Conservation (phyloP, 2,797 vertebrate species). For the Mus minutoides region DNA sequence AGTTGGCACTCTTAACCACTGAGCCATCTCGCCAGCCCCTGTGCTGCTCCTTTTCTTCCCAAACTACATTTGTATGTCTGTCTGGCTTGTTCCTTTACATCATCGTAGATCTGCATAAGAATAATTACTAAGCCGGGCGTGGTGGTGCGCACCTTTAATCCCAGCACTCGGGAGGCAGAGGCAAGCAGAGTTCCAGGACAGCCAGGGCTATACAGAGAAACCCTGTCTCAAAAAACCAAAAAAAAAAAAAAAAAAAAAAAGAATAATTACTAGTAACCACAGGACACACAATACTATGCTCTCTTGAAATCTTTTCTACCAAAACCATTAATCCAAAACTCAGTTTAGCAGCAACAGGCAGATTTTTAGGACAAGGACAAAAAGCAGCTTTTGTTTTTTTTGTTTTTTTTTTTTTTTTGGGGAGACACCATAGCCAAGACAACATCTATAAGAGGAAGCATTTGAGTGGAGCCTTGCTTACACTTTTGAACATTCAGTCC, state of each 20-base stretch:
- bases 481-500: background rate
- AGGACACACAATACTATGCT: background rate
- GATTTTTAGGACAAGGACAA: background rate
- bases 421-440: background rate
- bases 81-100: background rate
- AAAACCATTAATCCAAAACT: background rate
- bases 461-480: background rate
- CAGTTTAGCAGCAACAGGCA: background rate
- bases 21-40: no score
- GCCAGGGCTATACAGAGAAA: no score
- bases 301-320: background rate
- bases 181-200: no score
- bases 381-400: background rate
- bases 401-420: no score
- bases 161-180: no score
- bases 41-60: background rate
- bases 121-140: no score
- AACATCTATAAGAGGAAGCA: background rate
- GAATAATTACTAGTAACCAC: background rate
- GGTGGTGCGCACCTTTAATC: no score
- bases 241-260: no score
- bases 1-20: no score
- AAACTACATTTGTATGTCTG: background rate
- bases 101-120: background rate
- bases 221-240: no score